A percentile compares a stretch with the other conserved stretches of the same genome.
Evolutionary conservation across 1,140 invertebrate genomes (phyloP).

Genomic region (Hypsibius dujardini): DNA sequence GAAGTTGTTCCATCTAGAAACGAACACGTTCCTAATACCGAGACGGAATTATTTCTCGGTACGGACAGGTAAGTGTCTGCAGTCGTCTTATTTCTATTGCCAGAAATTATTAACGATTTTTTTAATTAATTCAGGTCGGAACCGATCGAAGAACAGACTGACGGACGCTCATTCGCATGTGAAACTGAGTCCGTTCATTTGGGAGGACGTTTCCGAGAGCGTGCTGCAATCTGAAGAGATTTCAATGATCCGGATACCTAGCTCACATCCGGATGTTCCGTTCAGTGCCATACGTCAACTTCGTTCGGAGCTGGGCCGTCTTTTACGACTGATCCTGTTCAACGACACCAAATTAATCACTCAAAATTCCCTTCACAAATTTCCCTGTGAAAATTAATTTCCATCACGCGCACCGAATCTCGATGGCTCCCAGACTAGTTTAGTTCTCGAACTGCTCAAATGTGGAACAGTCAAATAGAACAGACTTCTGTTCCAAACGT

Average conservation of each 20-base stretch:
- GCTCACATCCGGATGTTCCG: neutral
- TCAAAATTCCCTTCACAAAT: neutral
- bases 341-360: neutral
- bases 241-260: neutral
- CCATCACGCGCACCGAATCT: too few species aligned
- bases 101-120: neutral
- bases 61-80: too few species aligned
- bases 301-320: neutral
- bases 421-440: too few species aligned
- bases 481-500: too few species aligned
- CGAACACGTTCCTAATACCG: too few species aligned
- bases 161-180: neutral
- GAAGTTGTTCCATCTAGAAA: too few species aligned
- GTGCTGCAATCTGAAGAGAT: neutral
- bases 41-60: too few species aligned
- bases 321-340: constrained; percentile 3
- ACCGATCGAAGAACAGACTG: neutral
- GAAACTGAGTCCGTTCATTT: neutral
- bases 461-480: too few species aligned
- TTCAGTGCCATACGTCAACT: neutral
- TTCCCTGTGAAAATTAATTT: neutral
- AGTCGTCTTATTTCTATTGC: too few species aligned
- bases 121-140: neutral
- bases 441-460: too few species aligned
- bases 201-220: neutral